phyloP scores from a whole-genome alignment of 92 coral and sea anemone genomes.

The Porites evermanni region DNA sequence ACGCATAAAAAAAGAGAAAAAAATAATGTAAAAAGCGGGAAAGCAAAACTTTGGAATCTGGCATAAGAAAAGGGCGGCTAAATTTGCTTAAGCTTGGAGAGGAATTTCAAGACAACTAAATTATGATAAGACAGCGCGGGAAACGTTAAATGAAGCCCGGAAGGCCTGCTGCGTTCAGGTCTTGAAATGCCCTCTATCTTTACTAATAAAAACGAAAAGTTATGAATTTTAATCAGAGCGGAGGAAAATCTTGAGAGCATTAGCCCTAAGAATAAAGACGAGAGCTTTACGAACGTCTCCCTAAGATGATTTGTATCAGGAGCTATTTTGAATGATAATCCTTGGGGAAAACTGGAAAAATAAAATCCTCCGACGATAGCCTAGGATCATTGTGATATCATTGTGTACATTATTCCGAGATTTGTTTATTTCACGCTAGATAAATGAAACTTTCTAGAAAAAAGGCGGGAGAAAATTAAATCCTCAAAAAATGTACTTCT shows the following conservation, averaged over 20 bases:
- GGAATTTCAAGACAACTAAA: constrained; percentile 22
- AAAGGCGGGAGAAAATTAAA: not conserved
- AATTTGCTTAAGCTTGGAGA: constrained; percentile 1
- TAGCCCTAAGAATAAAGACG: constrained; percentile 23
- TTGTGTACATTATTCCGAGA: constrained; percentile 23
- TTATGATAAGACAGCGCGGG: constrained; percentile 36
- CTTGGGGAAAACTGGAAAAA: not conserved
- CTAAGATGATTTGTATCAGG: constrained; percentile 10
- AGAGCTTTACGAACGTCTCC: constrained; percentile 28
- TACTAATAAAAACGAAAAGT: constrained; percentile 20
- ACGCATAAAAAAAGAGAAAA: not conserved
- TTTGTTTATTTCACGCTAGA: constrained; percentile 19
- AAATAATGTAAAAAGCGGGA: constrained; percentile 3
- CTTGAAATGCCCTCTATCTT: not conserved
- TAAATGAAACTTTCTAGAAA: constrained; percentile 25
- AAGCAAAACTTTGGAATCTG: not conserved
- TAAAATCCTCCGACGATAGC: too few relatives aligned
- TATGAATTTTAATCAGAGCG: constrained; percentile 44
- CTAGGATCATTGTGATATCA: not conserved
- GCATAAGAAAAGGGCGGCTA: not conserved
- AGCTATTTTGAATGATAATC: constrained; percentile 19
- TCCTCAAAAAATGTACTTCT: not conserved
- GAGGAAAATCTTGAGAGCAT: constrained; percentile 22
- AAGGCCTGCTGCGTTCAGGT: constrained; percentile 20
- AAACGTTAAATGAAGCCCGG: constrained; percentile 41